phyloP scores from a whole-genome alignment of 1,140 invertebrate species.

The Tachypleus tridentatus region DNA sequence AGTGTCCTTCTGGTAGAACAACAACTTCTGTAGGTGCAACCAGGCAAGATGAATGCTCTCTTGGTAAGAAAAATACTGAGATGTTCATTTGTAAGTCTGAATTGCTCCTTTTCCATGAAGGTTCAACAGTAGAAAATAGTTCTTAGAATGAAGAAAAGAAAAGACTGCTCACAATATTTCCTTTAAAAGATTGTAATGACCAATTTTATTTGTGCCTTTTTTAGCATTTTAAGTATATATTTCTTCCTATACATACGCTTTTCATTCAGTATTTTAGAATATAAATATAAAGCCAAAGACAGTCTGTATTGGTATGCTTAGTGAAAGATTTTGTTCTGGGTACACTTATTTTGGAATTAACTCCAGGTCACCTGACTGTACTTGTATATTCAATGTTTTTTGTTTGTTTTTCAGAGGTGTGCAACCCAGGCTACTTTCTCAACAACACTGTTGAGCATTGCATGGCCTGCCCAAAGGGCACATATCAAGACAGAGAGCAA shows the following conservation, averaged over 20 bases:
- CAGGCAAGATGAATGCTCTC: conserved; percentile 76
- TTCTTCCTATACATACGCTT: background rate
- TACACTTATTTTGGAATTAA: background rate
- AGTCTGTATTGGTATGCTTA: too few relatives aligned
- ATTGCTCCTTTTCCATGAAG: background rate
- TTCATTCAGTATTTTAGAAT: too few relatives aligned
- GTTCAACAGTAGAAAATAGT: conserved; percentile 1
- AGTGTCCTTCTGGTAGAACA: conserved; percentile 76
- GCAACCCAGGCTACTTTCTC: conserved; percentile 57
- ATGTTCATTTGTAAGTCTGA: too few relatives aligned
- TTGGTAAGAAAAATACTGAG: conserved; percentile 38
- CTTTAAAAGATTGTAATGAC: too few relatives aligned
- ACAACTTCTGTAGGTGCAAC: conserved; percentile 70
- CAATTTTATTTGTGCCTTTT: too few relatives aligned
- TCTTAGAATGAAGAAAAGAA: background rate
- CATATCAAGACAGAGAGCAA: conserved; percentile 81
- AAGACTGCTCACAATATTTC: too few relatives aligned
- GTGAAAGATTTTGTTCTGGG: background rate
- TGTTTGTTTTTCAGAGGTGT: conserved; percentile 30
- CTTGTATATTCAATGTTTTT: background rate
- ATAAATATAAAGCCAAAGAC: too few relatives aligned
- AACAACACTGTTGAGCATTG: conserved; percentile 75
- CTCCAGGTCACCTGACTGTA: background rate
- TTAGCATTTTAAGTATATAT: conserved; percentile 1
- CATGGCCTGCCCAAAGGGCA: conserved; percentile 76